Evolutionary conservation across 2,113 vertebrate species (phyloP).

Genomic region (Apteryx mantelli): DNA sequence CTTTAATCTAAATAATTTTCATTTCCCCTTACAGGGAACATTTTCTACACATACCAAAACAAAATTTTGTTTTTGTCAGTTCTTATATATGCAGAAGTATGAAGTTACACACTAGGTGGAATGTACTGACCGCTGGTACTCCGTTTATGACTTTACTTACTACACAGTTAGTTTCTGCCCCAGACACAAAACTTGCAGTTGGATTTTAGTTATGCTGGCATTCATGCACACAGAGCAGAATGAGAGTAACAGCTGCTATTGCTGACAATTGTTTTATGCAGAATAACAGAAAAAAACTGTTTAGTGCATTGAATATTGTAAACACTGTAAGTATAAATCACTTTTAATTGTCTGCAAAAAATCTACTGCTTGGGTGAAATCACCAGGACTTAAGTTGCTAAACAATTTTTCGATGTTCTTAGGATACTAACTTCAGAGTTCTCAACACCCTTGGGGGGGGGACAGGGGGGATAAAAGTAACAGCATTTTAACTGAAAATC

Average conservation of each 20-base stretch:
- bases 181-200: not conserved
- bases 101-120: not conserved
- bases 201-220: fast-evolving
- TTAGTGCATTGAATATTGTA: not conserved
- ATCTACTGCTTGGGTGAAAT: not conserved
- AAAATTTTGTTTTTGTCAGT: conserved; percentile 17
- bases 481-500: not conserved
- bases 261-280: not conserved
- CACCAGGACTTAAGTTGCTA: not conserved
- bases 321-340: not conserved
- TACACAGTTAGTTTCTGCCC: not conserved
- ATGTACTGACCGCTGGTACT: not conserved
- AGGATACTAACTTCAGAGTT: not conserved
- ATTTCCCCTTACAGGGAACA: conserved; percentile 41
- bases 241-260: not conserved
- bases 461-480: not conserved
- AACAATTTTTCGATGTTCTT: not conserved
- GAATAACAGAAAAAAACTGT: not conserved
- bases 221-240: not conserved
- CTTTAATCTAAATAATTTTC: conserved; percentile 71
- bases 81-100: not conserved
- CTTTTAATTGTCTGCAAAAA: not conserved
- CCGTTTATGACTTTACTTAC: not conserved
- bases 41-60: conserved; percentile 31
- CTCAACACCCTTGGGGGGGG: not conserved